Base-by-base conservation (phyloP, 2,113 vertebrate genomes). In the Aspidoscelis tigris region DNA sequence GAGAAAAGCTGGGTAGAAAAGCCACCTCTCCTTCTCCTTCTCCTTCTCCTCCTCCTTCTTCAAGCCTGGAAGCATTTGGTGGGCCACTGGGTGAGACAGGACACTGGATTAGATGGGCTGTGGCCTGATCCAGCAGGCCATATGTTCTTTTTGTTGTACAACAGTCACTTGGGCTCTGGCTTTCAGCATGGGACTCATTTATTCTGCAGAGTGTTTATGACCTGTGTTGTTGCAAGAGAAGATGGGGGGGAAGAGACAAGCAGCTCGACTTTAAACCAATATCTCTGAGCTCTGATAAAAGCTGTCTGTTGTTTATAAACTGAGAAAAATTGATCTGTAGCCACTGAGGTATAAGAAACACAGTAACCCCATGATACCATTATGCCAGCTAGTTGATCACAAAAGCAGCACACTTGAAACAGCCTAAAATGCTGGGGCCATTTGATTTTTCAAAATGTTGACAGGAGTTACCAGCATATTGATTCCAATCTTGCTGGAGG, bases 251-350 rank as follows among this genome's bases (percentile, higher is more conserved):
- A 18, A 12, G 58, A 61, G 58, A 61, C n/a, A 81, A 83, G 82
- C 84, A 89, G 71, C 81, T 88, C n/a, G 61, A 84, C 65, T 87
- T 26, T 84, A 91, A 87, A 88, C 20, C 3, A 91, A 58, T 89
- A 91, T 91, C 72, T 89, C 83, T 86, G 26, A 53, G 76, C 69
- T 91, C 76, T 92, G 86, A 89, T 88, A 89, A 85, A 92, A 87
- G 81, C 80, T 1, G 14, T 68, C 69, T 87, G 86, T 89, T 89
- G 1, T 81, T 92, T 85, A 76, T 86, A 90, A 86, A 66, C 84
- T 88, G 58, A 79, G 89, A 89, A 90, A 91, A 90, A 89, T 61
- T 93, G 87, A 92, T 93, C 84, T 91, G 82, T 65, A 91, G 65
- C 73, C 85, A 53, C 64, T 79, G 72, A 79, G 85, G 86, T 92